A percentile compares a stretch with the other conserved stretches of the same genome.
These are phyloP conservation scores for Acronicta aceris DNA, from an alignment of 2,888 invertebrate species.

Conservation along the genomic window DNA sequence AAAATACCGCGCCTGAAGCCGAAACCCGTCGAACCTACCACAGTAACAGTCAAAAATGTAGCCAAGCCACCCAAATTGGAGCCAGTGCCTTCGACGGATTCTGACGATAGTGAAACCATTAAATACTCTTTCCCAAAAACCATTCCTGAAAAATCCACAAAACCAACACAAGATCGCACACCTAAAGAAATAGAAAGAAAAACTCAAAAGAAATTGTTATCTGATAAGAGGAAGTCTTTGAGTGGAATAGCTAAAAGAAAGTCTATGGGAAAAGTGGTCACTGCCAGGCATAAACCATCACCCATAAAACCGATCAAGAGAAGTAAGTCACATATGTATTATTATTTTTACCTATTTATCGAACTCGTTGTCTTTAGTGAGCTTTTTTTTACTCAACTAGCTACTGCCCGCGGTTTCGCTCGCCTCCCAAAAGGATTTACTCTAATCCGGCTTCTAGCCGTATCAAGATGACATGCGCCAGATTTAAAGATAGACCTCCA, in stretches of 20 bases:
- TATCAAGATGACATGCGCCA: too few relatives aligned
- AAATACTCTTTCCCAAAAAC: conserved; percentile 84
- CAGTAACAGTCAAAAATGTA: conserved; percentile 56
- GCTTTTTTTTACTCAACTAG: too few relatives aligned
- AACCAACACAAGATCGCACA: conserved; percentile 53
- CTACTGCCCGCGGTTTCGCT: too few relatives aligned
- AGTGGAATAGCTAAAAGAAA: conserved; percentile 78
- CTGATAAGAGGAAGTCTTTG: conserved; percentile 76
- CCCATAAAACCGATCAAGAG: conserved; percentile 72
- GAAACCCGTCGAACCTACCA: conserved; percentile 68
- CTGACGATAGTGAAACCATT: conserved; percentile 81
- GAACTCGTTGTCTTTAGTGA: background rate
- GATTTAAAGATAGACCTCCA: too few relatives aligned
- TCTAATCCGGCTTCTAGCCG: too few relatives aligned
- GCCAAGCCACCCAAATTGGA: conserved; percentile 64
- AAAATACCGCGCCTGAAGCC: conserved; percentile 79
- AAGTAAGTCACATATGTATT: conserved; percentile 71
- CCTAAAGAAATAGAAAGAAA: conserved; percentile 58
- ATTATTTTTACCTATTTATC: conserved; percentile 2
- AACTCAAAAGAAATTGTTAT: conserved; percentile 65
- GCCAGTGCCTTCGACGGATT: conserved; percentile 72
- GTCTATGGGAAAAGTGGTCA: conserved; percentile 70
- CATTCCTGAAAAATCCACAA: conserved; percentile 54
- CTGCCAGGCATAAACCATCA: conserved; percentile 64
- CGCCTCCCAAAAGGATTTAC: too few relatives aligned